Conservation (phyloP, 2,888 invertebrate species). For the Epirrhoe alternata region DNA sequence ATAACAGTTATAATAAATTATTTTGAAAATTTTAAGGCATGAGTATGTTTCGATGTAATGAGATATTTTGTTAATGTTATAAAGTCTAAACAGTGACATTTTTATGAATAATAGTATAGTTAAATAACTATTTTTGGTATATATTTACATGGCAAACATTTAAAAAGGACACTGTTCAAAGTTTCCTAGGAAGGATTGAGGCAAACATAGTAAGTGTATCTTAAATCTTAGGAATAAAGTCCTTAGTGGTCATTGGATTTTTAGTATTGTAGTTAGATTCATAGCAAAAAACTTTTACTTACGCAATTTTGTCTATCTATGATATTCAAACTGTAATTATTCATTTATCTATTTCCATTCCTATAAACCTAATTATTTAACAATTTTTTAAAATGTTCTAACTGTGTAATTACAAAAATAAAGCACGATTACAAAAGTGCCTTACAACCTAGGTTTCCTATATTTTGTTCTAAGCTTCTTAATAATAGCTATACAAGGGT, state of each 20-base stretch:
- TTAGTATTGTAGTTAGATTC: background rate
- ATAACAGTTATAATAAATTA: slow-evolving; percentile 35
- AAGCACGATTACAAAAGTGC: slow-evolving; percentile 50
- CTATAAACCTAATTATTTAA: slow-evolving; percentile 24
- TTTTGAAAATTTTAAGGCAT: slow-evolving; percentile 42
- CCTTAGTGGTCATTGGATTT: background rate
- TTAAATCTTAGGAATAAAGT: background rate
- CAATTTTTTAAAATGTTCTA: slow-evolving; percentile 41
- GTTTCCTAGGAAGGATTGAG: background rate
- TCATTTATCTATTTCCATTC: slow-evolving; percentile 43
- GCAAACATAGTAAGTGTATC: background rate
- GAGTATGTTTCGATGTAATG: slow-evolving; percentile 45
- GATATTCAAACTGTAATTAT: slow-evolving; percentile 37
- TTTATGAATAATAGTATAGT: slow-evolving; percentile 6
- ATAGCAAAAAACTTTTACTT: slow-evolving; percentile 26
- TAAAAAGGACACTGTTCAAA: background rate
- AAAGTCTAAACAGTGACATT: slow-evolving; percentile 25
- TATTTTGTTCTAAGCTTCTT: slow-evolving; percentile 48
- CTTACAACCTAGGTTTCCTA: slow-evolving; percentile 48
- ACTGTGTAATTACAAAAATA: slow-evolving; percentile 52
- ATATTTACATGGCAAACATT: slow-evolving; percentile 8
- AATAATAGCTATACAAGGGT: slow-evolving; percentile 61
- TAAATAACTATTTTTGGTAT: slow-evolving; percentile 1
- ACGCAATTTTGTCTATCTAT: slow-evolving; percentile 54
- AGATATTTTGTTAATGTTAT: slow-evolving; percentile 24